Conservation (phyloP, 2,888 invertebrate genomes). For the Diarsia rubi region DNA sequence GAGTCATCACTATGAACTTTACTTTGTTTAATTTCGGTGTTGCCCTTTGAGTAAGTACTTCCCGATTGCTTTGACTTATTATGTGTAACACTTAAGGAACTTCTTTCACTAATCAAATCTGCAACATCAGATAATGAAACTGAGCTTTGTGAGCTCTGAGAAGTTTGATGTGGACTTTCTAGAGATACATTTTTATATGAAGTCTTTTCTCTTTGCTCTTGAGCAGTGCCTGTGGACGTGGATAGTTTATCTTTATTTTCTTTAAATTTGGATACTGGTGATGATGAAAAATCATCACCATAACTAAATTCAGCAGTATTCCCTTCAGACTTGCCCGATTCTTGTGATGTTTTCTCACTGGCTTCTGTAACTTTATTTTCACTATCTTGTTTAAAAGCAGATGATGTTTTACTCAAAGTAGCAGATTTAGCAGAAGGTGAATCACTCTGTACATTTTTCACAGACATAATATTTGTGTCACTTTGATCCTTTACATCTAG, state of each 20-base stretch:
- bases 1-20: constrained; percentile 83
- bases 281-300: constrained; percentile 84
- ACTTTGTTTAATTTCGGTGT: constrained; percentile 66
- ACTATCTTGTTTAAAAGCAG: constrained; percentile 69
- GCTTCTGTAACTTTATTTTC: constrained; percentile 62
- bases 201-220: constrained; percentile 67
- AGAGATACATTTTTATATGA: constrained; percentile 68
- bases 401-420: constrained; percentile 74
- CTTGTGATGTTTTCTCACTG: constrained; percentile 69
- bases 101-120: constrained; percentile 86
- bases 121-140: constrained; percentile 87
- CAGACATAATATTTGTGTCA: constrained; percentile 37
- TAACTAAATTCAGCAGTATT: constrained; percentile 84
- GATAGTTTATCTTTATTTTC: constrained; percentile 60
- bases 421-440: constrained; percentile 68
- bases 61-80: constrained; percentile 67
- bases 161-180: constrained; percentile 78
- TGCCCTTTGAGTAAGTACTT: constrained; percentile 68
- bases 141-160: constrained; percentile 83
- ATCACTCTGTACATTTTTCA: constrained; percentile 55
- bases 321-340: constrained; percentile 75
- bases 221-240: constrained; percentile 57
- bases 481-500: constrained; percentile 52
- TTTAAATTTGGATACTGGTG: constrained; percentile 74
- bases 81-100: constrained; percentile 71